Evolutionary conservation across 2,888 invertebrate genomes (phyloP), one percentile per base, ranked within the genome.

Genomic region (Yponomeuta sedellus): DNA sequence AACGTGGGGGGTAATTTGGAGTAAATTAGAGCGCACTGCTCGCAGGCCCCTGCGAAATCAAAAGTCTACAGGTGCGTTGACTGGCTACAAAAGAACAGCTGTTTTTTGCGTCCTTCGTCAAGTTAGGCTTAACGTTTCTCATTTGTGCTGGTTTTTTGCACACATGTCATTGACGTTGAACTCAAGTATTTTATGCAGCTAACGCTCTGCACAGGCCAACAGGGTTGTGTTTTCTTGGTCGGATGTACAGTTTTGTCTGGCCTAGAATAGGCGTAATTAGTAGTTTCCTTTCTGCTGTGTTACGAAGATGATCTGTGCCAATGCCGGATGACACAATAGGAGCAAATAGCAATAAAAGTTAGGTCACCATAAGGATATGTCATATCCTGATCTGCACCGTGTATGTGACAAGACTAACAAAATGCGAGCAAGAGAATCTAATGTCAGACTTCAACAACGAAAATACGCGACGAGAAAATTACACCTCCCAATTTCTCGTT

Each of bases 1-100:
- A 52, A 52, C 44, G 44, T 12, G 44, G 16, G 25, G 44, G 44
- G 44, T 16, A 52, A 52, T 52, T 52, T 52, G 44, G 44, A 52
- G 44, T 16, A 16, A 52, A 52, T 52, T 52, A 16, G 16, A 52
- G 3, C 8, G 44, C 44, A 52, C 16, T 16, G 44, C 44, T 52
- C 44, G 44, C 44, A 52, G 44, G 44, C 44, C 44, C 16, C 16
- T 52, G 44, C 16, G 44, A 52, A 52, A 52, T 52, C 44, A 52
- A 52, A 52, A 52, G 44, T 52, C 44, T 52, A 52, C 44, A 52
- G 44, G 44, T 52, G 44, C 44, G 44, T 52, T 16, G 44, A 52
- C 44, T 52, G 16, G 44, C 44, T 52, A 52, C 44, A 52, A 52
- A 52, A 52, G 44, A 52, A 52, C 44, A 52, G 44, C 44, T 52